Base-by-base conservation (phyloP, 1,140 invertebrate species). In the Drosophila sproati region DNA sequence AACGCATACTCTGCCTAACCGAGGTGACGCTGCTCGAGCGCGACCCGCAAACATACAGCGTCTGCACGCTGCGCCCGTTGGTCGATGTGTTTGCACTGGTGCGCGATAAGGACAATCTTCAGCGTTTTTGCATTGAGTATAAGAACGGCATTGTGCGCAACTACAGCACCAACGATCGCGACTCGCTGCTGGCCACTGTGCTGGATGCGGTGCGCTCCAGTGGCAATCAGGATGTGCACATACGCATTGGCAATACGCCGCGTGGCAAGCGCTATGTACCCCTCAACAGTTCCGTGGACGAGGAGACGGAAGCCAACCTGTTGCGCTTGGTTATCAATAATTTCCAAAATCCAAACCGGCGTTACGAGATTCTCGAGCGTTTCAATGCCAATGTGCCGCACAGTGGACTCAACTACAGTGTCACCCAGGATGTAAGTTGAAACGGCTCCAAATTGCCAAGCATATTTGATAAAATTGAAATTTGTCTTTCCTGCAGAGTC, bases 351-450 rank as follows among this genome's bases (percentile, higher is more conserved):
- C 83, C 89, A 5, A 28, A 43, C 31, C 90, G 78, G 67, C 88
- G 94, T n/a, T 93, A 94, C 28, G 96, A 98, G 93, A 96, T 96
- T 68, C 95, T 99, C 3, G 95, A 97, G 63, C 94, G 98, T 76
- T 99, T 99, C 92, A 99, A 99, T 94, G 97, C 97, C 50, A 99
- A 99, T 93, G 95, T 99, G 82, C 97, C 98, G 3, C 99, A 99
- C 93, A 99, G 97, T 93, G 99, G 99, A 34, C 95, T 99, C 37
- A 95, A 98, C 68, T 98, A 99, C 94, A 98, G 98, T 81, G 96
- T 98, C 50, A 98, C 97, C 41, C 98, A 98, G 94, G 98, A 99
- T 93, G 98, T 98, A 95, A 95, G 96, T 93, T 59, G 5, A 5
- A 3, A 5, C 7, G 6, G 5, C 2, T 50, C 51, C 28, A 0